Conservation (phyloP, 2,888 invertebrate species). For the Heliconius hortense region DNA sequence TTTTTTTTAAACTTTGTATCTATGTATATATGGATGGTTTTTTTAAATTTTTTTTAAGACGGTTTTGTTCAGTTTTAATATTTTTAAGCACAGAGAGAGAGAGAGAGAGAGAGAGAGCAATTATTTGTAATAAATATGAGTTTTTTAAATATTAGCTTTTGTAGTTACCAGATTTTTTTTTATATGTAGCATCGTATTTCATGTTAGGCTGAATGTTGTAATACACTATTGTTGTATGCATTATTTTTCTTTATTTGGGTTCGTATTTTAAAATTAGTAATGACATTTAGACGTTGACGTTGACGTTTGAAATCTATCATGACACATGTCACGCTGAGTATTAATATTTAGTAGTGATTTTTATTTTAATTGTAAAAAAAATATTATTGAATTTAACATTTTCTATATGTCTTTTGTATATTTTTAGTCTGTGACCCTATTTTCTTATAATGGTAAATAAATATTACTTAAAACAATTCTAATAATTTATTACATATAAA, state of each 20-base stretch:
- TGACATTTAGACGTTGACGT: not conserved
- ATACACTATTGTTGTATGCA: slow-evolving; percentile 13
- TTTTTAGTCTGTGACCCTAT: slow-evolving; percentile 2
- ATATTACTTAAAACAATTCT: not conserved
- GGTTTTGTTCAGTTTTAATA: not conserved
- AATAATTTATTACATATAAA: not conserved
- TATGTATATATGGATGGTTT: not conserved
- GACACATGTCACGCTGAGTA: slow-evolving; percentile 1
- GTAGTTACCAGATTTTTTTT: slow-evolving; percentile 52
- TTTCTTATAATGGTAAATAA: not conserved
- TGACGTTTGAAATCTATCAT: slow-evolving; percentile 8
- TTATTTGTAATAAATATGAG: slow-evolving; percentile 1
- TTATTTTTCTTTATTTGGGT: slow-evolving; percentile 18
- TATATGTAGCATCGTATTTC: slow-evolving; percentile 16
- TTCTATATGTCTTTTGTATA: not conserved
- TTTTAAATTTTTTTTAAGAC: not conserved
- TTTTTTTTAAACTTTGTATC: not conserved
- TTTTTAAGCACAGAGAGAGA: slow-evolving; percentile 7
- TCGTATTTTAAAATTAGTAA: slow-evolving; percentile 4
- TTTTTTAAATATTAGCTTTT: slow-evolving; percentile 43
- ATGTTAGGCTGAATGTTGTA: slow-evolving; percentile 24
- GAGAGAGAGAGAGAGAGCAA: not conserved
- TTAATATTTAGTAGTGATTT: slow-evolving; percentile 11
- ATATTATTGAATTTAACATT: not conserved
- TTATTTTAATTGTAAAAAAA: slow-evolving; percentile 4